A percentile compares a stretch with the other conserved stretches of the same genome.
phyloP scores from a whole-genome alignment of 2,113 vertebrate species.

The Argyrosomus japonicus region DNA sequence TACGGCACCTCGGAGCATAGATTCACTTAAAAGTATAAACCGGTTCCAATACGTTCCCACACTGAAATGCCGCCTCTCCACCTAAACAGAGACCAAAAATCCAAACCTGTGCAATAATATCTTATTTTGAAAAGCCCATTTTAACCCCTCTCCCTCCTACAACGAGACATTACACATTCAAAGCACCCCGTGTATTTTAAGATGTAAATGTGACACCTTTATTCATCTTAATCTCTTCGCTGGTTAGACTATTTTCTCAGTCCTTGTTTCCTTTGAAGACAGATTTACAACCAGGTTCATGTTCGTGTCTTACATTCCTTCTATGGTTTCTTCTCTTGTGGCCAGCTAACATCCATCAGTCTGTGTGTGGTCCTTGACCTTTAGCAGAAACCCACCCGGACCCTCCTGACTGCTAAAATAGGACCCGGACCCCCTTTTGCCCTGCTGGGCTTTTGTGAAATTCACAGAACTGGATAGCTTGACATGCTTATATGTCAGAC shows the following conservation, averaged over 20 bases:
- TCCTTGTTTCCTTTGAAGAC: background rate
- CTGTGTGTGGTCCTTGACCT: slow-evolving; percentile 44
- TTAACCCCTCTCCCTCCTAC: too few relatives aligned
- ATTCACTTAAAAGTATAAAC: background rate
- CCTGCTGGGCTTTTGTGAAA: background rate
- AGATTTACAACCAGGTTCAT: slow-evolving; percentile 34
- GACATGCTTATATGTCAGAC: background rate
- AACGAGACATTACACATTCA: background rate
- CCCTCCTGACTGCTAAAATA: background rate
- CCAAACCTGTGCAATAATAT: background rate
- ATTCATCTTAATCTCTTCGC: background rate
- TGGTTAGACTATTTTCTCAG: background rate
- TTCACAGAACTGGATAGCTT: background rate
- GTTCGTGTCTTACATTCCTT: slow-evolving; percentile 12
- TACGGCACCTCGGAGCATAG: background rate
- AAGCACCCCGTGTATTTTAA: background rate
- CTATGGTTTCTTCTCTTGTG: slow-evolving; percentile 11
- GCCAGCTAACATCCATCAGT: slow-evolving; percentile 38
- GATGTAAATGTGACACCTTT: background rate
- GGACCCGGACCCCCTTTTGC: background rate
- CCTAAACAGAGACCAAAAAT: background rate
- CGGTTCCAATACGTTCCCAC: background rate
- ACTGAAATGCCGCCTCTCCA: background rate
- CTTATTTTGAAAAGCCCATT: background rate
- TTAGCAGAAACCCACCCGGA: background rate